These are phyloP conservation scores for Phaonia tiefii DNA, from an alignment of 2,888 invertebrate species.

Conservation along the genomic window DNA sequence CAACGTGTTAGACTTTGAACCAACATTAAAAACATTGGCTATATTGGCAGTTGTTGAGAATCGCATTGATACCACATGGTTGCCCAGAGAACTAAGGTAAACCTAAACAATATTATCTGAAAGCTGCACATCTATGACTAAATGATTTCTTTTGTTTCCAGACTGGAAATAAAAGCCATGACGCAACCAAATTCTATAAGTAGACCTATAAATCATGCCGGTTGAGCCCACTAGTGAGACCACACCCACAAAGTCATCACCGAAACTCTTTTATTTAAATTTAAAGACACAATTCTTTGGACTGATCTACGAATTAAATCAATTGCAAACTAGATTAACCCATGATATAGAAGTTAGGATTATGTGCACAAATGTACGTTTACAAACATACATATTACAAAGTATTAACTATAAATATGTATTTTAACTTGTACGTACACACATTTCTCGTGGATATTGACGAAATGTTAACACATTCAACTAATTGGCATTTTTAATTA, in stretches of 20 bases:
- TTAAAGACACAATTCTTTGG: not conserved
- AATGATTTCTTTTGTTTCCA: slow-evolving; percentile 78
- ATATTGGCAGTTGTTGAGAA: slow-evolving; percentile 85
- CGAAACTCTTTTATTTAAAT: not conserved
- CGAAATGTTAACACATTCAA: too few relatives aligned
- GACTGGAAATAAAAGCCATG: slow-evolving; percentile 86
- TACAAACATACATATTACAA: too few relatives aligned
- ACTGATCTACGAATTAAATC: not conserved
- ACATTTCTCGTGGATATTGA: not conserved
- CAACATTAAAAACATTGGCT: slow-evolving; percentile 87
- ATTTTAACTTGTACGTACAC: not conserved
- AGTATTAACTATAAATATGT: slow-evolving; percentile 15
- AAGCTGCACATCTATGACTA: slow-evolving; percentile 25
- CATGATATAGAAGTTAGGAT: not conserved
- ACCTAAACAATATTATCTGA: not conserved
- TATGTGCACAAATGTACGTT: too few relatives aligned
- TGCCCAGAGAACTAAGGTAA: slow-evolving; percentile 86
- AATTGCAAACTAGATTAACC: not conserved
- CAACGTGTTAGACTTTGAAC: slow-evolving; percentile 89
- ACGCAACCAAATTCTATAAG: slow-evolving; percentile 87
- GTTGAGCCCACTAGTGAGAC: slow-evolving; percentile 70
- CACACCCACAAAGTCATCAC: slow-evolving; percentile 24
- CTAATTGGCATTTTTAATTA: too few relatives aligned
- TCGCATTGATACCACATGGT: slow-evolving; percentile 83
- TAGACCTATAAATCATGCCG: slow-evolving; percentile 80